These are phyloP conservation scores for Drosophila emarginata DNA, from an alignment of 2,888 invertebrate species.

Conservation along the genomic window DNA sequence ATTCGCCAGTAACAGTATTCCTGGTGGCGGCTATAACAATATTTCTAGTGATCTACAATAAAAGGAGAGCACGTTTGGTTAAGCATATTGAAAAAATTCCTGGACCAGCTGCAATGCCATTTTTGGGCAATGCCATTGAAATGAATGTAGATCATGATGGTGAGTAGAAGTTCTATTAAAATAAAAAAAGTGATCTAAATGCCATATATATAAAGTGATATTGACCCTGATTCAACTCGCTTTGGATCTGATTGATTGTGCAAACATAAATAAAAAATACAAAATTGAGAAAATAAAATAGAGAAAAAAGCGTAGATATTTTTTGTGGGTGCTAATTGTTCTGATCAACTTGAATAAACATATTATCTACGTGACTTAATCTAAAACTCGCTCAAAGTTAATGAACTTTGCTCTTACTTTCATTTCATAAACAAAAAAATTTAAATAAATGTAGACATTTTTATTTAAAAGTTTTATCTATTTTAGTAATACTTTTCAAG, in stretches of 20 bases:
- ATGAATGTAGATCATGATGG: conserved; percentile 85
- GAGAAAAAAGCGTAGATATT: conserved; percentile 38
- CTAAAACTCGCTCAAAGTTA: conserved; percentile 40
- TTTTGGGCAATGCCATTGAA: conserved; percentile 85
- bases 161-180: conserved; percentile 67
- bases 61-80: conserved; percentile 81
- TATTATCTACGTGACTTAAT: neutral
- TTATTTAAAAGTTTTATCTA: too few relatives aligned
- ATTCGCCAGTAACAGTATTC: conserved; percentile 80
- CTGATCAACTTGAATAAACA: conserved; percentile 28
- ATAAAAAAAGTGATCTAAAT: neutral
- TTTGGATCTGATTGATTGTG: conserved; percentile 49
- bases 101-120: conserved; percentile 85
- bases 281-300: conserved; percentile 10
- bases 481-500: neutral
- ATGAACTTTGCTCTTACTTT: conserved; percentile 51
- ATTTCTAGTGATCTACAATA: conserved; percentile 79
- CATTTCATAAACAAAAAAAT: conserved; percentile 50
- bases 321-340: conserved; percentile 65
- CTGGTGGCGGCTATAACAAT: conserved; percentile 67
- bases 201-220: conserved; percentile 14
- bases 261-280: conserved; percentile 38
- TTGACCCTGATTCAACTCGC: conserved; percentile 60
- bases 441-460: conserved; percentile 30
- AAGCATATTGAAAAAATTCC: conserved; percentile 84